Evolutionary conservation across 2,797 vertebrate species (phyloP), one percentile per base, ranked within the genome.

Genomic region (Carapus acus): DNA sequence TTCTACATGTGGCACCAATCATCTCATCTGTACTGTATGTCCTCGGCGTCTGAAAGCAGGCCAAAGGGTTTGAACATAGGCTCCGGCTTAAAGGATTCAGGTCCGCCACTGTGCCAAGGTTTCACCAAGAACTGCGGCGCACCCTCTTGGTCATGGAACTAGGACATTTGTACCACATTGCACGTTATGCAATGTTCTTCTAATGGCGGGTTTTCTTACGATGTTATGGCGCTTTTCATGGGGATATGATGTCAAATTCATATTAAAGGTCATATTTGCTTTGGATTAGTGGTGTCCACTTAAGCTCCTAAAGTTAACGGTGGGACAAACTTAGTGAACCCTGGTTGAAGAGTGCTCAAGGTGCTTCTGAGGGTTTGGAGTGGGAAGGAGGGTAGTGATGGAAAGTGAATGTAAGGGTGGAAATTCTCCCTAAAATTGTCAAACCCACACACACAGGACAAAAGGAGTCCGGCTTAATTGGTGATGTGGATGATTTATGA

Each of bases 31-130:
- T 24, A 54, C 17, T 54, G 13, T 8, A 21, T 20, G 16, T 29
- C 58, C 18, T 54, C n/a, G 58, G n/a, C 21, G 52, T 21, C 16
- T 18, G 11, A 52, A 49, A 43, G 40, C 47, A 36, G 49, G 39
- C 54, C 53, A 47, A 2, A 37, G 3, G 4, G 15, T 39, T 53
- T 38, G 37, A 4, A 27, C 9, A 27, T 27, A 27, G 24, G 24
- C 5, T 5, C 4, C 24, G 9, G 24, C 24, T 27, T 9, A 27
- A 9, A 27, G 4, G 24, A 27, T 27, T 27, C 4, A 27, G 9
- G 24, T 33, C 11, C 9, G 6, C 31, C 8, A 3, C 8, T 54
- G n/a, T 8, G 15, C 6, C 2, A n/a, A 15, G 14, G 31, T 40
- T 34, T 45, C 19, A 34, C 15, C 21, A 23, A 8, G 3, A 19